A percentile compares a stretch with the other conserved stretches of the same genome.
These are phyloP conservation scores for Drosophila emarginata DNA, from an alignment of 2,888 invertebrate genomes.

Conservation along the genomic window DNA sequence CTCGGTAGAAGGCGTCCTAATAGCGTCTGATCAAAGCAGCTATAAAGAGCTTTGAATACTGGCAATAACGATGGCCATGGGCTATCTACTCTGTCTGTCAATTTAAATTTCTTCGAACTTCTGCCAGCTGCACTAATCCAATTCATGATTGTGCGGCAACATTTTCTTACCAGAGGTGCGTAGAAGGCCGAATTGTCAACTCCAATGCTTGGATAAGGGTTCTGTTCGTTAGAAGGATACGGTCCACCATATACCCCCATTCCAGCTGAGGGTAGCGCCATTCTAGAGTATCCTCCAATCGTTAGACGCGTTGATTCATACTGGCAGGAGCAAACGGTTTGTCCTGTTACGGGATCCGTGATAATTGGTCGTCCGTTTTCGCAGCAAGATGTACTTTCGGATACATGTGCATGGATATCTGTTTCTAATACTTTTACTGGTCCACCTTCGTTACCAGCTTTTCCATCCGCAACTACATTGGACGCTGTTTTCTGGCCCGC, in stretches of 20 bases:
- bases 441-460: slow-evolving; percentile 44
- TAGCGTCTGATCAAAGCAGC: not conserved
- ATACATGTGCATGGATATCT: slow-evolving; percentile 53
- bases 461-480: slow-evolving; percentile 44
- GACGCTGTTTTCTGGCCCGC: slow-evolving; percentile 59
- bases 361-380: slow-evolving; percentile 95
- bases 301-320: slow-evolving; percentile 94
- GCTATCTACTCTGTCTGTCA: slow-evolving; percentile 62
- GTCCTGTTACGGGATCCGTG: slow-evolving; percentile 96
- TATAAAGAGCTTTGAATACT: slow-evolving; percentile 15
- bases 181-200: slow-evolving; percentile 97
- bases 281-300: slow-evolving; percentile 90
- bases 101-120: slow-evolving; percentile 62
- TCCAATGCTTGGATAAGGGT: slow-evolving; percentile 95
- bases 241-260: slow-evolving; percentile 93
- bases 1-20: slow-evolving; percentile 32
- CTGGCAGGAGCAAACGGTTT: slow-evolving; percentile 96
- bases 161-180: slow-evolving; percentile 92
- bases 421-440: slow-evolving; percentile 49
- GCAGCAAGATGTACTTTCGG: slow-evolving; percentile 86
- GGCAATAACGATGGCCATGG: slow-evolving; percentile 38
- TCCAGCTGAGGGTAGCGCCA: slow-evolving; percentile 86
- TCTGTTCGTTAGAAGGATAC: slow-evolving; percentile 95
- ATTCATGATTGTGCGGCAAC: slow-evolving; percentile 48
- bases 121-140: slow-evolving; percentile 66